phyloP scores from a whole-genome alignment of 1,140 invertebrate genomes.

The Camponotus vicinus region DNA sequence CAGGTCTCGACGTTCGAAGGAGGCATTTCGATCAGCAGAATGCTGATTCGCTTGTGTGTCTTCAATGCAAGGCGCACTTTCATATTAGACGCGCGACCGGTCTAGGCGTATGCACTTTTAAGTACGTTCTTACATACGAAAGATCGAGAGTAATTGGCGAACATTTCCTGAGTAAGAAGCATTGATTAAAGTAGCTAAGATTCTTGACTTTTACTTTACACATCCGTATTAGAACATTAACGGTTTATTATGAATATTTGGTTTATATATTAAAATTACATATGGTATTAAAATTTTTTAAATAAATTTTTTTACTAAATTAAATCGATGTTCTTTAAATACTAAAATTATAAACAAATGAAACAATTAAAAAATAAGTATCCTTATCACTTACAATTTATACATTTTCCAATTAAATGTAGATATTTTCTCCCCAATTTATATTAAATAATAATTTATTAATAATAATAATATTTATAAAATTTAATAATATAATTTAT shows the following conservation, averaged over 20 bases:
- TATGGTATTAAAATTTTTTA: too few relatives aligned
- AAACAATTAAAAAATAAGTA: neutral
- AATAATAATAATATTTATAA: too few relatives aligned
- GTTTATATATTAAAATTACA: too few relatives aligned
- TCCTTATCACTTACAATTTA: neutral
- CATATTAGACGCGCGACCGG: slow-evolving; percentile 83
- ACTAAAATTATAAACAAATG: neutral
- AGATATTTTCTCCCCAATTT: neutral
- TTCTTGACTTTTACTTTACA: neutral
- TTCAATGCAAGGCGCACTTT: slow-evolving; percentile 70
- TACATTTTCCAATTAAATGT: neutral
- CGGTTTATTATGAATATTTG: too few relatives aligned
- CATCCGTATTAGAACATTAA: neutral
- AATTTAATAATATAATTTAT: too few relatives aligned
- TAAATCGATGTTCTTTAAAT: too few relatives aligned
- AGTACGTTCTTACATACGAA: slow-evolving; percentile 64
- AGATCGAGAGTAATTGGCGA: slow-evolving; percentile 7
- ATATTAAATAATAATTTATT: neutral
- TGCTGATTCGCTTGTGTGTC: slow-evolving; percentile 82
- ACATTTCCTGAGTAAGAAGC: neutral
- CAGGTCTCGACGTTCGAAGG: slow-evolving; percentile 37
- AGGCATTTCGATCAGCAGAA: slow-evolving; percentile 63
- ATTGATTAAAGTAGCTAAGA: slow-evolving; percentile 16
- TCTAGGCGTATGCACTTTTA: slow-evolving; percentile 79
- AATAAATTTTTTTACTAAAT: too few relatives aligned